phyloP scores from a whole-genome alignment of 2,113 vertebrate genomes.

The Malurus cyaneus region DNA sequence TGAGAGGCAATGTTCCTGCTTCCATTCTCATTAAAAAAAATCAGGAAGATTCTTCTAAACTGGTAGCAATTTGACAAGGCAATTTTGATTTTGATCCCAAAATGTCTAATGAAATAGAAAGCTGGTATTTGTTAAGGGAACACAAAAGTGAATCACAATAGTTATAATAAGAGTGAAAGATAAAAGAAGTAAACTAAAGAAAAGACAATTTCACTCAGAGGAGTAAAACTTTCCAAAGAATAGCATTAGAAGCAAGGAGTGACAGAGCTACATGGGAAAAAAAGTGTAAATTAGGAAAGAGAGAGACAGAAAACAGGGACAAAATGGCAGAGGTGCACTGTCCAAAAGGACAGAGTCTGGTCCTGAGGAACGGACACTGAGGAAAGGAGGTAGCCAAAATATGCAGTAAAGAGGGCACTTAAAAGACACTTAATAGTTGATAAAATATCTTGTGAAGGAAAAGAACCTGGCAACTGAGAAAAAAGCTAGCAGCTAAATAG shows the following conservation, averaged over 20 bases:
- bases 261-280: neutral
- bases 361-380: neutral
- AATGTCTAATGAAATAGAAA: neutral
- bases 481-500: conserved; percentile 8
- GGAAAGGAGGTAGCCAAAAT: neutral
- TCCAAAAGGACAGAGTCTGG: neutral
- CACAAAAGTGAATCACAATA: neutral
- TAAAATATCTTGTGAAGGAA: neutral
- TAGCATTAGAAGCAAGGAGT: neutral
- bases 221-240: neutral
- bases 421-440: neutral
- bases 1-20: neutral
- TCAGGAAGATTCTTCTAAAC: neutral
- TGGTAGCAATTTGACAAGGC: neutral
- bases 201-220: neutral
- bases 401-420: neutral
- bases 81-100: neutral
- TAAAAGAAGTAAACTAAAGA: neutral
- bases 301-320: neutral
- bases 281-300: neutral
- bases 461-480: neutral
- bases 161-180: neutral
- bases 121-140: neutral
- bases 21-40: neutral
- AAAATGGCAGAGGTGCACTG: neutral